Evolutionary conservation across 1,140 invertebrate species (phyloP).

Genomic region (Anagrus nilaparvatae): DNA sequence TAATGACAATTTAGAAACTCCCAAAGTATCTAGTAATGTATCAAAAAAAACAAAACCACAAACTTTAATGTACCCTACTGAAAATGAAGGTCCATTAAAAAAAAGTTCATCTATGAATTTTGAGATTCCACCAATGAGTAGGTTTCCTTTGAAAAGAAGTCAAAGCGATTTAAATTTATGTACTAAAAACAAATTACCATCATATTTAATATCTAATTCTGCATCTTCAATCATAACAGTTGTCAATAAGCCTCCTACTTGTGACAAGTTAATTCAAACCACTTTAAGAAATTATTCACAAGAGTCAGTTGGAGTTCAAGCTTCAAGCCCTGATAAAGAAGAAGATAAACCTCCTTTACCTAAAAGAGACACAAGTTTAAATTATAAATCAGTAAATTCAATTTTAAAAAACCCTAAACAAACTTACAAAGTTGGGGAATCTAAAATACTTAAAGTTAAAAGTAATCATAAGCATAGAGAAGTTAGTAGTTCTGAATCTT

Average conservation of each 20-base stretch:
- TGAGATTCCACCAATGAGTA: conserved; percentile 10
- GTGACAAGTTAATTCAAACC: conserved; percentile 38
- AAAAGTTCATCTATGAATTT: conserved; percentile 39
- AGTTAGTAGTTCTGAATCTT: conserved; percentile 23
- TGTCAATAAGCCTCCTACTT: conserved; percentile 34
- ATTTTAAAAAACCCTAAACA: conserved; percentile 30
- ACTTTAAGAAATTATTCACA: conserved; percentile 21
- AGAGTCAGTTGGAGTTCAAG: conserved; percentile 36
- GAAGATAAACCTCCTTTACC: conserved; percentile 30
- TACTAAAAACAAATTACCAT: conserved; percentile 20
- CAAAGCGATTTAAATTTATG: conserved; percentile 37
- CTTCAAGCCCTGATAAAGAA: conserved; percentile 29
- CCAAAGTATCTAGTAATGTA: no score
- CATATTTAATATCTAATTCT: conserved; percentile 34
- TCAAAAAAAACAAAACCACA: no score
- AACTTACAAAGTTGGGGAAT: conserved; percentile 25
- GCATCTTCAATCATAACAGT: conserved; percentile 38
- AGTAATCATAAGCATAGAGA: conserved; percentile 6
- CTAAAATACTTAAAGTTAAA: conserved; percentile 7
- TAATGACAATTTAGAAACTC: no score
- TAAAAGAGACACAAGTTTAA: conserved; percentile 27
- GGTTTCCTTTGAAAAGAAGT: conserved; percentile 30
- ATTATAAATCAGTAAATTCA: conserved; percentile 24
- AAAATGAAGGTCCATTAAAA: conserved; percentile 19
- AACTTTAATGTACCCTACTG: no score